Base-by-base conservation (phyloP, 2,888 invertebrate genomes). In the Lobophora halterata region DNA sequence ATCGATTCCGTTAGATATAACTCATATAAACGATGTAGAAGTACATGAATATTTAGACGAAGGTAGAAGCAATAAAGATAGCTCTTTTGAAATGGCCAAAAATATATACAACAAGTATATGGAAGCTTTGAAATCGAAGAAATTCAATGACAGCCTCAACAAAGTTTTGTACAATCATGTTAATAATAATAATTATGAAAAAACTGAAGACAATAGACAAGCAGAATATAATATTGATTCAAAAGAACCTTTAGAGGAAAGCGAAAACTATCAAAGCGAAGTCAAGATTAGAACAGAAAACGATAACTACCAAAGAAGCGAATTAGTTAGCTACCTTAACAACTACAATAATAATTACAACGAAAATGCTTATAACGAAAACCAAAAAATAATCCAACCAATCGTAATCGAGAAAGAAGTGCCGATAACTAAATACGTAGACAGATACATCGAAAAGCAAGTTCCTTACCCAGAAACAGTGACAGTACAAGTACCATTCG, bases 1-100 rank as follows among this genome's bases (percentile, higher is more conserved):
- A 65, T 92, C 92, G 0, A 75, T 92, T 8, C 90, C 90, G 0
- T 69, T 88, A 38, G 89, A 89, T 28, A 82, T 83, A 18, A 87
- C 80, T 12, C 85, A 87, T 37, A 85, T 86, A 16, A 86, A 87
- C 45, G 83, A 81, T 16, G 78, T 87, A 0, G 85, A 86, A 64
- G 71, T 79, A 3, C 85, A 86, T 7, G 75, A 83, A 36, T 85
- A 86, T 62, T 55, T 83, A 41, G 83, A 82, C 5, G 76, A 80
- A 59, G 82, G 79, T 1, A 74, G 78, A 53, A 64, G 72, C 24
- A 65, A 74, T 21, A 70, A 73, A 46, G 66, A 60, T 1, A 55
- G 68, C 1, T 62, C 68, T 7, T 26, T 21, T 6, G 69, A 77
- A 33, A 47, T 65, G 1, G 74, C 68, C 1, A 78, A 74, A 49